phyloP scores from a whole-genome alignment of 2,113 vertebrate species.

The Alligator sinensis region DNA sequence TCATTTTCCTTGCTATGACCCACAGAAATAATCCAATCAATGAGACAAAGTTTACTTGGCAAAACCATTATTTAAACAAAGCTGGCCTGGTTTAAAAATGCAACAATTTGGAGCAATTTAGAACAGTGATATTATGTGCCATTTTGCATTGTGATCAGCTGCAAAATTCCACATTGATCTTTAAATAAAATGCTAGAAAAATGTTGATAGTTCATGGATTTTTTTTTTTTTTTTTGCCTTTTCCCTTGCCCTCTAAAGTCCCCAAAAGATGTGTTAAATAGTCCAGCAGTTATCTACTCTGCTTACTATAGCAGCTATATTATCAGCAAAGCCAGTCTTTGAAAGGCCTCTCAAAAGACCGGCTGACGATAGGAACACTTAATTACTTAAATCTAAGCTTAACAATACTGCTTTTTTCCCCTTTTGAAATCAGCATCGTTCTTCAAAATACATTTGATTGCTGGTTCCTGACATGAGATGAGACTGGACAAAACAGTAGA shows the following conservation, averaged over 20 bases:
- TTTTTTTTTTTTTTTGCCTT: not conserved
- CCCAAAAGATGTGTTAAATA: constrained; percentile 3
- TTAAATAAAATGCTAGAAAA: constrained; percentile 42
- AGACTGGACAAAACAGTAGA: not conserved
- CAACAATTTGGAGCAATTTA: constrained; percentile 66
- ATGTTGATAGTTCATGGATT: constrained; percentile 52
- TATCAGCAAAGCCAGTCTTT: constrained; percentile 20
- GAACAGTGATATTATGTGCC: constrained; percentile 48
- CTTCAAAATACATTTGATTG: not conserved
- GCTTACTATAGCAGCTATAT: not conserved
- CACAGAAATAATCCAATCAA: constrained; percentile 64
- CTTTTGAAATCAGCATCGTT: not conserved
- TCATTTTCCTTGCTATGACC: constrained; percentile 63
- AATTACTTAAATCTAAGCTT: constrained; percentile 29
- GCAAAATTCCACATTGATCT: constrained; percentile 64
- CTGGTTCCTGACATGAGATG: not conserved
- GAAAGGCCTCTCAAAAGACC: constrained; percentile 25
- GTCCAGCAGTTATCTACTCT: not conserved
- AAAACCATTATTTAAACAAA: constrained; percentile 70
- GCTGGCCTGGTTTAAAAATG: constrained; percentile 52
- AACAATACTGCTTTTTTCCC: not conserved
- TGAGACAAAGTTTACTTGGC: constrained; percentile 38
- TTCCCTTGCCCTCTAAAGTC: constrained; percentile 24
- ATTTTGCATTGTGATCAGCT: constrained; percentile 62
- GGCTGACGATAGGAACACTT: not conserved